Base-by-base conservation (phyloP, 2,888 invertebrate genomes). In the Torymus tubicola region DNA sequence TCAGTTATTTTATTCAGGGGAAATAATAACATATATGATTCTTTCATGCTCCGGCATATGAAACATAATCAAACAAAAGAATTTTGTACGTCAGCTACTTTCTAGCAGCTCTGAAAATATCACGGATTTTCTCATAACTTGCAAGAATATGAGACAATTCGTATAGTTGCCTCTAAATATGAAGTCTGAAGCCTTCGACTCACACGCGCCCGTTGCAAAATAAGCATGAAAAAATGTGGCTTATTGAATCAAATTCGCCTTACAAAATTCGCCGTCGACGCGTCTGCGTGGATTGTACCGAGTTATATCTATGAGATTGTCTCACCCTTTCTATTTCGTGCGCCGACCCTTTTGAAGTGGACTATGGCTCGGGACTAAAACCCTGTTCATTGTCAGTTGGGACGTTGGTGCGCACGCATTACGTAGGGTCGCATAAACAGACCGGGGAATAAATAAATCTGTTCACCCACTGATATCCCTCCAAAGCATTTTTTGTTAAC, bases 351-450 rank as follows among this genome's bases (percentile, higher is more conserved):
- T 55, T 63, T 81, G 57, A 68, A 61, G 14, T 24, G 18, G 67
- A 60, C 67, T 78, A 76, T 68, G 75, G 60, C 57, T 75, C 72
- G 73, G 75, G 82, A 82, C 75, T 80, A 79, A 81, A 84, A 61
- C 78, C 63, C 63, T 13, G 11, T 73, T 76, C 75, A 82, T 83
- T 82, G 83, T 84, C 82, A 77, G 74, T 72, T 50, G 76, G 81
- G 76, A 77, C 74, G 73, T 79, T 67, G 79, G 71, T 73, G 64
- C 65, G 63, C 24, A 69, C 76, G 63, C 31, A 31, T 31, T 13
- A 58, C 21, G 14, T 52, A 58, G 67, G 80, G 60, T n/a, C 65
- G 69, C 68, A 61, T 16, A 61, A 21, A 55, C 16, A 68, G 21
- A 68, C 53, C 78, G 71, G 73, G 81, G 72, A 76, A 81, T 81